phyloP scores from a whole-genome alignment of 2,113 vertebrate species.

The Sakesphorus luctuosus region DNA sequence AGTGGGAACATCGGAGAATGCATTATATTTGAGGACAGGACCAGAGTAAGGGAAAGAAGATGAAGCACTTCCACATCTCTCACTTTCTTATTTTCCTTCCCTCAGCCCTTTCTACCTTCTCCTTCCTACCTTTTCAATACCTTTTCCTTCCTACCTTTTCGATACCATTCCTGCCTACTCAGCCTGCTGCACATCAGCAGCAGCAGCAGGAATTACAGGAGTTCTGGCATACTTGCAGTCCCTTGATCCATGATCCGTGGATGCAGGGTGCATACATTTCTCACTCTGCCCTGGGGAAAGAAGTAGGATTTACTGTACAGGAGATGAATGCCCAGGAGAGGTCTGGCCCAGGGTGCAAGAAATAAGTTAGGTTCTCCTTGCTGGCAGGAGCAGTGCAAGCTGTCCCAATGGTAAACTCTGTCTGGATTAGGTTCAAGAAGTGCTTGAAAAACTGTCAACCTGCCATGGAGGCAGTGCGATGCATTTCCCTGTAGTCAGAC shows the following conservation, averaged over 20 bases:
- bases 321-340: not conserved
- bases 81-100: not conserved
- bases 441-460: slow-evolving; percentile 1
- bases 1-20: not conserved
- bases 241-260: not conserved
- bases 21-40: not conserved
- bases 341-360: not conserved
- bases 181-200: not conserved
- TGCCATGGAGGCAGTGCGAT: not conserved
- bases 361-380: accelerated
- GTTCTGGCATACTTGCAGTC: not conserved
- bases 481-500: not conserved
- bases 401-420: not conserved
- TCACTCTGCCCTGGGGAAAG: not conserved
- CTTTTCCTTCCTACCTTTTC: not conserved
- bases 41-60: not conserved
- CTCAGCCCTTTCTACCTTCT: not conserved
- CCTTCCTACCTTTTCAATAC: not conserved
- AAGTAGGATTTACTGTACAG: not conserved
- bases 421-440: not conserved
- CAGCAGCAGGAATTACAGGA: not conserved
- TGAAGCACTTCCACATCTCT: not conserved
- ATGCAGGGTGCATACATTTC: not conserved
- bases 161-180: not conserved
- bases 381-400: not conserved